These are phyloP conservation scores for Neodontobutis hainanensis DNA, from an alignment of 2,113 vertebrate genomes.

Conservation along the genomic window DNA sequence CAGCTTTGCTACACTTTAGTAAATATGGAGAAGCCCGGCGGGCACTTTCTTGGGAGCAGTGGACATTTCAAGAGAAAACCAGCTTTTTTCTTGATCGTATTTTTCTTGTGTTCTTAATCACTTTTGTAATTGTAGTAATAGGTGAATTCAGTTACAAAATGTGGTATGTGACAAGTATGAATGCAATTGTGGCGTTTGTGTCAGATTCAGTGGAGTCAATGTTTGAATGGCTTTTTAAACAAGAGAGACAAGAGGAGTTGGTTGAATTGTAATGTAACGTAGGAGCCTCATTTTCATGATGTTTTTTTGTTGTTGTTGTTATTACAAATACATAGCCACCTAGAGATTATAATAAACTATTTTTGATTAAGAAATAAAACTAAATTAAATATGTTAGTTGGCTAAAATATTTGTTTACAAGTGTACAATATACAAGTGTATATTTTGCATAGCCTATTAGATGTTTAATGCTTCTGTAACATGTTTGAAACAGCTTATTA, in stretches of 20 bases:
- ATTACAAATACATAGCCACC: no score
- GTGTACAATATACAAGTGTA: no score
- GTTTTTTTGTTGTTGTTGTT: neutral
- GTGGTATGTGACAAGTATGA: slow-evolving; percentile 70
- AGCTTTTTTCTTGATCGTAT: slow-evolving; percentile 69
- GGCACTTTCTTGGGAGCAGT: slow-evolving; percentile 71
- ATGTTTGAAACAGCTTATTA: no score
- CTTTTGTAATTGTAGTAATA: slow-evolving; percentile 56
- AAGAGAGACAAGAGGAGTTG: slow-evolving; percentile 67
- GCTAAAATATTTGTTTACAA: neutral
- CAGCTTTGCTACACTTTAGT: slow-evolving; percentile 59
- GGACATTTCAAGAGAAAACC: slow-evolving; percentile 73
- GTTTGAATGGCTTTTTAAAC: slow-evolving; percentile 60
- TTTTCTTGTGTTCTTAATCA: slow-evolving; percentile 64
- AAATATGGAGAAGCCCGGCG: slow-evolving; percentile 52
- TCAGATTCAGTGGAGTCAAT: slow-evolving; percentile 48
- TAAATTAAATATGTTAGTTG: no score
- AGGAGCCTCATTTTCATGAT: neutral
- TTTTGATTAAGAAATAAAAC: no score
- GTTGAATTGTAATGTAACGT: slow-evolving; percentile 64
- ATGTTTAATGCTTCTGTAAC: no score
- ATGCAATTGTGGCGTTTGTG: slow-evolving; percentile 52
- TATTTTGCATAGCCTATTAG: no score
- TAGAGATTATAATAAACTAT: no score
- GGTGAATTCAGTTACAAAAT: slow-evolving; percentile 69